phyloP scores from a whole-genome alignment of 2,113 vertebrate genomes.

The Passer montanus region DNA sequence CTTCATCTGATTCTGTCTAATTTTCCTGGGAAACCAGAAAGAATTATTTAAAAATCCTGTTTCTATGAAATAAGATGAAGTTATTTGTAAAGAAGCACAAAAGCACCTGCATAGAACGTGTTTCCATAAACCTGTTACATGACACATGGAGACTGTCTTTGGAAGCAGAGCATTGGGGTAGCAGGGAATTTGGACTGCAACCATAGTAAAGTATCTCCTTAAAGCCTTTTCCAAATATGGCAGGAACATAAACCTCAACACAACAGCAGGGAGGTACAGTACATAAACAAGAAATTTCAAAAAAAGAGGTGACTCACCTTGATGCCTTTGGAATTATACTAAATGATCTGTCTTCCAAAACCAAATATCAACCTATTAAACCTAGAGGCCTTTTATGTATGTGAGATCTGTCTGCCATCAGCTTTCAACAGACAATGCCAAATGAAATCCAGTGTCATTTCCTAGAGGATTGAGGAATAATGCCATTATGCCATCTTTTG shows the following conservation, averaged over 20 bases:
- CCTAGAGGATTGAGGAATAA: background rate
- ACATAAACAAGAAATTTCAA: background rate
- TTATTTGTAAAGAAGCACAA: background rate
- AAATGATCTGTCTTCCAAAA: background rate
- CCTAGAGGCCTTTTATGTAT: background rate
- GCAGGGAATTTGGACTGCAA: background rate
- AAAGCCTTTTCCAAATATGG: background rate
- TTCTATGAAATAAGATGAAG: background rate
- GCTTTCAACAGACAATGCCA: background rate
- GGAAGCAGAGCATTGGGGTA: background rate
- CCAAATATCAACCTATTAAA: background rate
- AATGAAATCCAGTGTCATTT: conserved; percentile 8
- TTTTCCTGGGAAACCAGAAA: background rate
- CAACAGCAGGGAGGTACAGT: background rate
- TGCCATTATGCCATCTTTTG: background rate
- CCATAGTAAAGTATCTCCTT: background rate
- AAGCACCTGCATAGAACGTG: background rate
- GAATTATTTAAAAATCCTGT: background rate
- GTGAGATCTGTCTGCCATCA: background rate
- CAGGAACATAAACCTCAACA: background rate
- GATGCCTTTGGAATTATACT: background rate
- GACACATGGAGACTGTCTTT: background rate
- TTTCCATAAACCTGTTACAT: background rate
- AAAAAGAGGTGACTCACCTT: background rate
- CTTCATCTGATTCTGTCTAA: background rate